Evolutionary conservation across 2,888 invertebrate genomes (phyloP).

Genomic region (Athripsodes cinereus): DNA sequence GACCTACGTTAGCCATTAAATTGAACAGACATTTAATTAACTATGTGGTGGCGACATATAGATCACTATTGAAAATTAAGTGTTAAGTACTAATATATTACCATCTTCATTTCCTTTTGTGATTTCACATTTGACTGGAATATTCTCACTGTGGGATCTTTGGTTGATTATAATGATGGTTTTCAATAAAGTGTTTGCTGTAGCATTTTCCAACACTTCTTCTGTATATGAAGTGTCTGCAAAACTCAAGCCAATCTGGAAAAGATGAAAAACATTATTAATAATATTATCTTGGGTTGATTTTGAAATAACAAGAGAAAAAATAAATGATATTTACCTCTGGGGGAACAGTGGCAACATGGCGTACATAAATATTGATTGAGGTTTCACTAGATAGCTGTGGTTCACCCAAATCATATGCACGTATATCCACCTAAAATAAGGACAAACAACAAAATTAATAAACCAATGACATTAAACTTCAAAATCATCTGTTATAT

Average conservation of each 20-base stretch:
- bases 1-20: no score
- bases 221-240: constrained; percentile 81
- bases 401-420: constrained; percentile 81
- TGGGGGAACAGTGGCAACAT: constrained; percentile 64
- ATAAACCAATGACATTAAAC: no score
- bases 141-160: constrained; percentile 59
- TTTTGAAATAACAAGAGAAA: background rate
- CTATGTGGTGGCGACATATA: no score
- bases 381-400: constrained; percentile 76
- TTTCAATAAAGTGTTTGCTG: constrained; percentile 60
- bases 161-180: constrained; percentile 69
- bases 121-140: constrained; percentile 74
- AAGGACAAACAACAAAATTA: no score
- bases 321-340: constrained; percentile 36
- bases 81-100: constrained; percentile 35
- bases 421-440: constrained; percentile 71
- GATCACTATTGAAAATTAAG: background rate
- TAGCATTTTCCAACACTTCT: constrained; percentile 73
- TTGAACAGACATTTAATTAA: no score
- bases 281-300: no score
- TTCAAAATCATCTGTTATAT: no score
- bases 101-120: constrained; percentile 70
- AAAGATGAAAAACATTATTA: background rate
- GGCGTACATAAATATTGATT: constrained; percentile 76
- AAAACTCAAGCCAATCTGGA: constrained; percentile 73